Base-by-base conservation (phyloP, 2,797 vertebrate species). In the Scolopax bukidnonensis region DNA sequence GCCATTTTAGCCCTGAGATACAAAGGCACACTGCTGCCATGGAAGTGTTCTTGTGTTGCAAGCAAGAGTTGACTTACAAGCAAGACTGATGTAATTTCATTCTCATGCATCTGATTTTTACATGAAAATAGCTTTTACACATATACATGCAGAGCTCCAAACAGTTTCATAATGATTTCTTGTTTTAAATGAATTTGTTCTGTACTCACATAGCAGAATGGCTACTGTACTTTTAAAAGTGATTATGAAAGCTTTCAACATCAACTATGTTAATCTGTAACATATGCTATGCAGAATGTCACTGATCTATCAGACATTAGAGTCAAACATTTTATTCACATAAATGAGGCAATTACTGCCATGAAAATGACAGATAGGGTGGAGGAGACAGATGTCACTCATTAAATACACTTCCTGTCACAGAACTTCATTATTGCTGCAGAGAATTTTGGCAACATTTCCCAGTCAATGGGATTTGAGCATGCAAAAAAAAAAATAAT, bases 241-340 rank as follows among this genome's bases (percentile, higher is more conserved):
- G 36, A 83, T 60, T 85, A 41, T 50, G 32, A 89, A 89, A 89
- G 76, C 61, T 69, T 87, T 87, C 68, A 79, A 51, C 59, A 84
- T 77, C 57, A 70, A 32, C 53, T 74, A 45, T 28, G 38, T 65
- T 79, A 87, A 88, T 93, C 41, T 40, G 15, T 43, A 95, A 74
- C 69, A 84, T 33, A 68, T 2, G 0, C 32, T 57, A 56, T 1
- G 5, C 54, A 73, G 81, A 48, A 74, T 80, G 71, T 84, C 84
- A 87, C 32, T 57, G 32, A 79, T 65, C 68, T 28, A 80, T 80
- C 51, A 92, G 54, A 84, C 56, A 74, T 56, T 24, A 82, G 40
- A 92, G 53, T 77, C 32, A 94, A 94, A 91, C 30, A 54, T 61
- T 95, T 92, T 68, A 25, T 89, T 73, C 86, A 73, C 32, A 75